Conservation (phyloP, 2,888 invertebrate genomes). For the Parasteatoda lunata region DNA sequence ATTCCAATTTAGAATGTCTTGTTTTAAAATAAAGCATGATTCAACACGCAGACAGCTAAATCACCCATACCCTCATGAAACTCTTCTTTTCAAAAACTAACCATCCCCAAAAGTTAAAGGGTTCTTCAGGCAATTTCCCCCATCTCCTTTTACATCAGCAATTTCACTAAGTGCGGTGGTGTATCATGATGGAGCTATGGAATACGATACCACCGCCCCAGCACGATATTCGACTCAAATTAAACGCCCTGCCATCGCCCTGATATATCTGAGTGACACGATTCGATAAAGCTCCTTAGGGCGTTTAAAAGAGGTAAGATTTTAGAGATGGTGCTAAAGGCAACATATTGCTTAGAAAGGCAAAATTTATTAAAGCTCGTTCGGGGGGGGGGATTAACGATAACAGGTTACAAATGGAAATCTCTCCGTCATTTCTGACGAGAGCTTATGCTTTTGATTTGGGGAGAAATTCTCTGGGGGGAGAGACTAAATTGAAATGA, state of each 20-base stretch:
- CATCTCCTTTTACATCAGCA: not conserved
- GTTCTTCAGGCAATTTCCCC: not conserved
- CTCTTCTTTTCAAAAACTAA: not conserved
- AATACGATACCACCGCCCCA: not conserved
- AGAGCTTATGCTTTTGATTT: not conserved
- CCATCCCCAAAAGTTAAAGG: not conserved
- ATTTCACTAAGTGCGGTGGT: not conserved
- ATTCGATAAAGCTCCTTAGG: not conserved
- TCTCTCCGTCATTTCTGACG: not conserved
- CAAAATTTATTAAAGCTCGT: slow-evolving; percentile 6
- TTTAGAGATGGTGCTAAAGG: too few species aligned
- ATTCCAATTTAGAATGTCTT: too few species aligned
- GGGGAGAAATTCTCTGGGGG: too few species aligned
- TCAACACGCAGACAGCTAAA: too few species aligned
- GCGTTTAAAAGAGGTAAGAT: not conserved
- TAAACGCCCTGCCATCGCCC: not conserved
- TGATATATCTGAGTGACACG: not conserved
- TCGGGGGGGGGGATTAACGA: slow-evolving; percentile 5
- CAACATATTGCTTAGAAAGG: not conserved
- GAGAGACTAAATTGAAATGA: too few species aligned
- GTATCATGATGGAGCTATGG: not conserved
- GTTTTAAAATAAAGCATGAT: too few species aligned
- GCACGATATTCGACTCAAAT: not conserved
- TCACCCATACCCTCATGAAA: not conserved
- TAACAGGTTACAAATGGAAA: slow-evolving; percentile 4